Conservation (phyloP, 1,140 invertebrate genomes). For the Zaprionus inermis region DNA sequence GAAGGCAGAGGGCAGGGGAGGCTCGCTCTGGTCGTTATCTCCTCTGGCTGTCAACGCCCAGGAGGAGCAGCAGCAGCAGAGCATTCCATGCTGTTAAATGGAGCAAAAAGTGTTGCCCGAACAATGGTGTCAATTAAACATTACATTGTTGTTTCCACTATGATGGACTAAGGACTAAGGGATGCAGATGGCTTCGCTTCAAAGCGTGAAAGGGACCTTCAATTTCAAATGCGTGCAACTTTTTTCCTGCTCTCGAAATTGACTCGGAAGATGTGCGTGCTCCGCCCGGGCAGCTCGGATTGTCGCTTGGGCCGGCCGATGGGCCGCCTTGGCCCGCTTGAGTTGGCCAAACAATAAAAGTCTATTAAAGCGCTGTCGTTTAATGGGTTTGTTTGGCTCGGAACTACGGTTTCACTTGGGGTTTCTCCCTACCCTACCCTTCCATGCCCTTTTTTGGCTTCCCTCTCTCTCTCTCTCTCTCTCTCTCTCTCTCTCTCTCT, state of each 20-base stretch:
- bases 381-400: slow-evolving; percentile 47
- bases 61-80: no score
- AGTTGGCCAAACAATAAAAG: slow-evolving; percentile 52
- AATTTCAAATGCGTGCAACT: slow-evolving; percentile 59
- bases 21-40: slow-evolving; percentile 46
- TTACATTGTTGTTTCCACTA: slow-evolving; percentile 73
- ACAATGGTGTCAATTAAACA: slow-evolving; percentile 82
- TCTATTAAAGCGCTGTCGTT: slow-evolving; percentile 58
- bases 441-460: slow-evolving; percentile 18
- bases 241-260: slow-evolving; percentile 38
- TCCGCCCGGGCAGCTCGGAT: not conserved
- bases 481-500: not conserved
- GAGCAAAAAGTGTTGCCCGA: slow-evolving; percentile 79
- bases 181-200: slow-evolving; percentile 39
- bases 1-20: no score
- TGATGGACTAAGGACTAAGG: slow-evolving; percentile 30
- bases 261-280: slow-evolving; percentile 20
- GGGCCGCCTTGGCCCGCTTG: slow-evolving; percentile 16
- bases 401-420: slow-evolving; percentile 33
- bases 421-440: slow-evolving; percentile 3
- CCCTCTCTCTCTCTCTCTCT: no score
- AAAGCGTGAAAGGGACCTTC: slow-evolving; percentile 45
- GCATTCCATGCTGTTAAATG: slow-evolving; percentile 79
- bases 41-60: slow-evolving; percentile 62
- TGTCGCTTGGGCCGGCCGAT: not conserved